Conservation (phyloP, 1,140 invertebrate species). For the Drosophila kepulauana region DNA sequence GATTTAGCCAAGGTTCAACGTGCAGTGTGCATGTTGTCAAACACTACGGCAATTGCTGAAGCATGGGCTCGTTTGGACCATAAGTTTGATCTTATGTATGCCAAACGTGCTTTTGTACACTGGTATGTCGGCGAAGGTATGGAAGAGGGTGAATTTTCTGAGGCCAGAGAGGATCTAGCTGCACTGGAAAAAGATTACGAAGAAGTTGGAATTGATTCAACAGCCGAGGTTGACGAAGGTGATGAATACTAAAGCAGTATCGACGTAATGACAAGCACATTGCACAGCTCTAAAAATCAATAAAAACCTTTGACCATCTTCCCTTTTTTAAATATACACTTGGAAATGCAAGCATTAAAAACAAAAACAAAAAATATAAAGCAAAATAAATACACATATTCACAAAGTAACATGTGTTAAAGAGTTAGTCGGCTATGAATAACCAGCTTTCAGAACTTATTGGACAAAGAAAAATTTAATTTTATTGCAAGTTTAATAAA, state of each 20-base stretch:
- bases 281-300: too few species aligned
- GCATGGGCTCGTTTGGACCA: constrained; percentile 93
- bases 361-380: too few species aligned
- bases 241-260: constrained; percentile 86
- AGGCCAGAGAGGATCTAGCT: constrained; percentile 94
- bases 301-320: too few species aligned
- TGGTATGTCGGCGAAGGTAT: constrained; percentile 93
- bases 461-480: too few species aligned
- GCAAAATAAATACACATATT: too few species aligned
- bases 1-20: constrained; percentile 94
- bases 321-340: too few species aligned
- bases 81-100: constrained; percentile 94
- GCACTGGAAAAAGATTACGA: constrained; percentile 91
- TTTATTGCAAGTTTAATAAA: too few species aligned
- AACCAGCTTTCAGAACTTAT: too few species aligned
- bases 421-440: too few species aligned
- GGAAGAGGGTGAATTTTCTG: constrained; percentile 93
- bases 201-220: constrained; percentile 88
- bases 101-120: constrained; percentile 91
- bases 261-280: not conserved
- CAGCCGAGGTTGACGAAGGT: constrained; percentile 87
- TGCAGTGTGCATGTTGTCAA: constrained; percentile 94
- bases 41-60: constrained; percentile 95
- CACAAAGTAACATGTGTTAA: too few species aligned
- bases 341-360: too few species aligned